Percentiles rank a stretch among this genome's conserved stretches.
Evolutionary conservation across 2,888 invertebrate genomes (phyloP).

Genomic region (Phaonia tiefii): DNA sequence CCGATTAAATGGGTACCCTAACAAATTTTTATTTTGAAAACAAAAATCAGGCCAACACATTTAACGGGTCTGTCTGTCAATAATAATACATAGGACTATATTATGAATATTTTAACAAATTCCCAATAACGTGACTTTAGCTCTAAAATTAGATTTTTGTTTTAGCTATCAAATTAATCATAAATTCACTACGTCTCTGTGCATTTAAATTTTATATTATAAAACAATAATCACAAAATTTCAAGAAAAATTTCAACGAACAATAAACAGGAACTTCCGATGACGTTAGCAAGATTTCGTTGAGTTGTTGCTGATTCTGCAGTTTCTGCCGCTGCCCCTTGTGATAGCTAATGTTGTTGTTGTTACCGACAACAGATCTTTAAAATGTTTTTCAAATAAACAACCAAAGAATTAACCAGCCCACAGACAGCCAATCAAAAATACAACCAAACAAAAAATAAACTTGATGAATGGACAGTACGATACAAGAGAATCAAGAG

Average conservation of each 20-base stretch:
- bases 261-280: constrained; percentile 35
- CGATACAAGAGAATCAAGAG: background rate
- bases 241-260: constrained; percentile 12
- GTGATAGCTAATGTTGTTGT: background rate
- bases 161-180: no score
- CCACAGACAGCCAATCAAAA: background rate
- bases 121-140: no score
- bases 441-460: background rate
- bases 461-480: background rate
- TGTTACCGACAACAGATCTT: background rate
- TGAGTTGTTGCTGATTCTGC: no score
- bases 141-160: no score
- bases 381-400: background rate
- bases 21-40: no score
- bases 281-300: constrained; percentile 14
- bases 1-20: no score
- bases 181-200: background rate
- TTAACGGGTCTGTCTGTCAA: no score
- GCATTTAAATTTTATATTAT: constrained; percentile 25
- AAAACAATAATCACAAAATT: constrained; percentile 28
- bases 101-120: no score
- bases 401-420: background rate
- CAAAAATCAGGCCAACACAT: no score
- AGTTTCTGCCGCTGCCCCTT: no score
- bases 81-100: no score